These are phyloP conservation scores for Trypoxylon attenuatum DNA, from an alignment of 2,888 invertebrate species.

Conservation along the genomic window DNA sequence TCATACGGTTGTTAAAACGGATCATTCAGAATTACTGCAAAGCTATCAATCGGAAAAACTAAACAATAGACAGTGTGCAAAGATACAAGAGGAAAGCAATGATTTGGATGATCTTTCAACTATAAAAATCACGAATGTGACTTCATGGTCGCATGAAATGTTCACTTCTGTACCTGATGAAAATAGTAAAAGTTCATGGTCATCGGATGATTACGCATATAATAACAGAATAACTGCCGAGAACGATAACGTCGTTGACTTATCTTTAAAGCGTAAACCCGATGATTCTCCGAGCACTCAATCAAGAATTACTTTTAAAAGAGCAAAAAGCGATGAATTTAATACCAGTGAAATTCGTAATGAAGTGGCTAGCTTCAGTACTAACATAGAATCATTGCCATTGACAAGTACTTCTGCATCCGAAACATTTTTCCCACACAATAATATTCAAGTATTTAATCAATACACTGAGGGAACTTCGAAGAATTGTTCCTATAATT, in stretches of 20 bases:
- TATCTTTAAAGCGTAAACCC: slow-evolving; percentile 22
- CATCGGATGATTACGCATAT: background rate
- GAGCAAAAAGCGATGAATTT: slow-evolving; percentile 2
- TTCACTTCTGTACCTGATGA: slow-evolving; percentile 47
- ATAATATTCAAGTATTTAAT: background rate
- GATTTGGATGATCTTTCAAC: slow-evolving; percentile 41
- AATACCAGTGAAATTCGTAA: slow-evolving; percentile 4
- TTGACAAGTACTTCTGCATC: too few species aligned
- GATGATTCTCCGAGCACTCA: background rate
- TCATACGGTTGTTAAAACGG: background rate
- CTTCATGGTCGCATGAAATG: slow-evolving; percentile 60
- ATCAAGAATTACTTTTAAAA: slow-evolving; percentile 5
- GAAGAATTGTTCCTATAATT: background rate
- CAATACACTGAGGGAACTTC: background rate
- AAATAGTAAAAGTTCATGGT: background rate
- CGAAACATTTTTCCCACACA: too few species aligned
- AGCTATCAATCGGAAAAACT: background rate
- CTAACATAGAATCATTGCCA: too few species aligned
- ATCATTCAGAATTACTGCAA: background rate
- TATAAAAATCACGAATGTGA: slow-evolving; percentile 63
- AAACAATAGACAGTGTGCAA: background rate
- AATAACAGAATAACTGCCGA: too few species aligned
- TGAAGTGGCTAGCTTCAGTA: too few species aligned
- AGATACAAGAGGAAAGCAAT: background rate
- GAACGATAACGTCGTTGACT: background rate